Evolutionary conservation across 2,888 invertebrate species (phyloP), one percentile per base, ranked within the genome.

Genomic region (Drosophila yooni): DNA sequence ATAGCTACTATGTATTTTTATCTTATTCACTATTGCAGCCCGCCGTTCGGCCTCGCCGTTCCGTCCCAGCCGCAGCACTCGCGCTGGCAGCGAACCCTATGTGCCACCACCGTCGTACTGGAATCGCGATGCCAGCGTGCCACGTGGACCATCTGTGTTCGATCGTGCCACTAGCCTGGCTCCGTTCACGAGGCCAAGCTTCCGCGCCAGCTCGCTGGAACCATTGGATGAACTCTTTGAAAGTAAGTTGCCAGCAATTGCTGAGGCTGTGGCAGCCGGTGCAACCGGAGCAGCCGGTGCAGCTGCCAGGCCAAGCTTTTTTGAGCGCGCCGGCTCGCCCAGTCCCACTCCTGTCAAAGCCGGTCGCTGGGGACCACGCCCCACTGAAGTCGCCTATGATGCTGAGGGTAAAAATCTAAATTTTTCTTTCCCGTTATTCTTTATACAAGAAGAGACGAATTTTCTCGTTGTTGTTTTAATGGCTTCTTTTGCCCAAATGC

Each of bases 331-430:
- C 94, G 94, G 94, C 94, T 95, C 96, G 78, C 96, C 96, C 88
- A 91, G 92, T 89, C 92, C 92, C 89, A 96, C 96, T 90, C 96
- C 96, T 63, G 95, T 95, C 92, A 96, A 96, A 94, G 94, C 95
- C 90, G 95, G 96, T 93, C 95, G 95, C 92, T 96, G 94, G 94
- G 94, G 94, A 89, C 96, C 96, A 83, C 95, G 96, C 82, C 95
- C 95, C 92, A 94, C 94, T 91, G 96, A 96, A 94, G 94, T 96
- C 91, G 96, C 96, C 88, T 96, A 94, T 94, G 96, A 96, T 94
- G 94, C 95, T 93, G 96, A 96, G 92, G 96, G 96, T 95, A 96
- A 95, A 94, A 94, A 57, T 74, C 81, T 52, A 91, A 90, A 85
- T 84, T 86, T 69, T 65, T 63, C 67, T 33, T 74, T 71, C 69